Conservation (phyloP, 2,888 invertebrate genomes). For the Pristionchus fissidentatus region DNA sequence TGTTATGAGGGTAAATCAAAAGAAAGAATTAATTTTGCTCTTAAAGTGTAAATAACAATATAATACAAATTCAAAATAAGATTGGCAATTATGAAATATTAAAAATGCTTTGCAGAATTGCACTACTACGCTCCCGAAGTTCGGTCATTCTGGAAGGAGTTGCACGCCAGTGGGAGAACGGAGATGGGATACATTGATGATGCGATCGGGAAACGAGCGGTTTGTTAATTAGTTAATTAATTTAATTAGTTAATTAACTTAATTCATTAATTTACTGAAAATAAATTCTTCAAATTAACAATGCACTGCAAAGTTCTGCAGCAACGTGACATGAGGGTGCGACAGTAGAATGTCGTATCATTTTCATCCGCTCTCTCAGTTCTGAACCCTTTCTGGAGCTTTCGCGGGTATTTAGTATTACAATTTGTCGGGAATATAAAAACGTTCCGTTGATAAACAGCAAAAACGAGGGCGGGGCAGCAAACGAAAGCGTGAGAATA, state of each 20-base stretch:
- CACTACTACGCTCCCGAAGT: slow-evolving; percentile 73
- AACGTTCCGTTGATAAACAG: too few relatives aligned
- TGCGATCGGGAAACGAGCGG: not conserved
- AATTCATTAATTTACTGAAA: not conserved
- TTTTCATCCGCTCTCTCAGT: too few relatives aligned
- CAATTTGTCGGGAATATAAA: too few relatives aligned
- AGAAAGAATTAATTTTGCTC: not conserved
- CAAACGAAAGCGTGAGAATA: too few relatives aligned
- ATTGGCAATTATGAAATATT: not conserved
- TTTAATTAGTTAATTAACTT: not conserved
- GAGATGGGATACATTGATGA: not conserved
- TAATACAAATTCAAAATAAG: not conserved
- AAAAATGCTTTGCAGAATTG: slow-evolving; percentile 56
- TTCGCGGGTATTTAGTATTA: too few relatives aligned
- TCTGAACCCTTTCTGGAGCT: too few relatives aligned
- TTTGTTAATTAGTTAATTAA: not conserved
- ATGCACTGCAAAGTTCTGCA: too few relatives aligned
- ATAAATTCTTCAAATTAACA: not conserved
- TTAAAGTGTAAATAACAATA: not conserved
- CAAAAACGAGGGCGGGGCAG: too few relatives aligned
- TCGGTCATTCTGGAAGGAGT: slow-evolving; percentile 49
- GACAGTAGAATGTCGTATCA: too few relatives aligned
- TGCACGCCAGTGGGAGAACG: not conserved
- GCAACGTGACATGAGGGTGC: too few relatives aligned
- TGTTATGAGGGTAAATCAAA: not conserved